These are phyloP conservation scores for Gnathonemus echidnorhynchus DNA, from an alignment of 2,113 vertebrate genomes.

Conservation along the genomic window DNA sequence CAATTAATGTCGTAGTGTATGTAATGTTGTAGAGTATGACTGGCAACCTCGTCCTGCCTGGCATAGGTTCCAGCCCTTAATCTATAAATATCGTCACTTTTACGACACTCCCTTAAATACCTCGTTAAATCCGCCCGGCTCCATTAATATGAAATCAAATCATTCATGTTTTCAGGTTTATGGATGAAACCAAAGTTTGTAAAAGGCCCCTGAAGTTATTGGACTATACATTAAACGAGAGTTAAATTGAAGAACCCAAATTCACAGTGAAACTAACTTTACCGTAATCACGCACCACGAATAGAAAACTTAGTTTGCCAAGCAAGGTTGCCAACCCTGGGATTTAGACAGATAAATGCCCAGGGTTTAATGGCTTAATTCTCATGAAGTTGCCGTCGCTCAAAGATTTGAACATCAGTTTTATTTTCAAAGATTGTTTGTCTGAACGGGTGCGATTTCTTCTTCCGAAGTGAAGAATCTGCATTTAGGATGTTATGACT, in stretches of 20 bases:
- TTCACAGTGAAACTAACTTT: background rate
- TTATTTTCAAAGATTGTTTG: background rate
- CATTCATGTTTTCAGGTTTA: background rate
- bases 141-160: background rate
- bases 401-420: background rate
- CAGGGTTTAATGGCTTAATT: slow-evolving; percentile 1
- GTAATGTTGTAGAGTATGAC: background rate
- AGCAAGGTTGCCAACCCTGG: background rate
- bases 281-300: background rate
- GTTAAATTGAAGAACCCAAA: background rate
- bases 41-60: background rate
- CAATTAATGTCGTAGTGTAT: too few relatives aligned
- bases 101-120: background rate
- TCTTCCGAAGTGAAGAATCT: background rate
- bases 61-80: background rate
- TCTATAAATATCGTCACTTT: background rate
- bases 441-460: background rate
- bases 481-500: slow-evolving; percentile 21
- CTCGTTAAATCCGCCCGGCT: background rate
- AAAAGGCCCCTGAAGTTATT: background rate
- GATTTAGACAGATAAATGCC: background rate
- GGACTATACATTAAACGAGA: background rate
- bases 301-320: background rate
- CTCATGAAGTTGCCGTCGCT: background rate
- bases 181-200: background rate